Base-by-base conservation (phyloP, 2,113 vertebrate genomes). In the Ammodytes marinus region DNA sequence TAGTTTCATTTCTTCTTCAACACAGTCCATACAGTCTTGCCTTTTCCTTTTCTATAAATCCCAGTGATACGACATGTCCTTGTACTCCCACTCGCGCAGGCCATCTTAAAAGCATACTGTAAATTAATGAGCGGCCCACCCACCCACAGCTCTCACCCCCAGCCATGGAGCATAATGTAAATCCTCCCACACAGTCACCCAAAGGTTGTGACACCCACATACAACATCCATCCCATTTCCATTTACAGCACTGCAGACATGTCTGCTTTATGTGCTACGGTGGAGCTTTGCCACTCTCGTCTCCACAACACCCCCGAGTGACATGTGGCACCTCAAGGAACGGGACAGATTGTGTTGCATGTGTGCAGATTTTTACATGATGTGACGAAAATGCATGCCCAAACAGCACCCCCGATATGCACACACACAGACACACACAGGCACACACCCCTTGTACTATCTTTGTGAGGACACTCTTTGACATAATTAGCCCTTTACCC, bases 121-220 rank as follows among this genome's bases (percentile, higher is more conserved):
- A 88, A 87, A 84, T 91, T 83, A 92, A 90, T 54, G 40, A 83
- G 70, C 14, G 12, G 77, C 60, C 59, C 78, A 27, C 46, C 58
- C 83, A 55, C 54, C 76, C 27, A 47, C 59, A 59, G 80, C 84
- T 42, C 46, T 61, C 83, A 55, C 54, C 76, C 27, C 52, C 59
- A 59, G 80, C 84, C 43, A 63, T 53, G 77, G 80, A 73, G 70
- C 76, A 78, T 50, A 65, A 79, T 69, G 74, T 43, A 70, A 74
- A 86, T 87, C 91, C 86, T 82, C 86, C 89, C 66, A 76, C 86
- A 54, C 42, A 45, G 37, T 39, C 57, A 72, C 77, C 80, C 66
- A 61, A 55, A 83, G 75, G 83, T 61, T 46, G 50, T 45, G 74
- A 74, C 83, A 84, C 82, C 84, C 69, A 83, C 80, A 54, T 60